Base-by-base conservation (phyloP, 2,888 invertebrate species). In the Mythimna vitellina region DNA sequence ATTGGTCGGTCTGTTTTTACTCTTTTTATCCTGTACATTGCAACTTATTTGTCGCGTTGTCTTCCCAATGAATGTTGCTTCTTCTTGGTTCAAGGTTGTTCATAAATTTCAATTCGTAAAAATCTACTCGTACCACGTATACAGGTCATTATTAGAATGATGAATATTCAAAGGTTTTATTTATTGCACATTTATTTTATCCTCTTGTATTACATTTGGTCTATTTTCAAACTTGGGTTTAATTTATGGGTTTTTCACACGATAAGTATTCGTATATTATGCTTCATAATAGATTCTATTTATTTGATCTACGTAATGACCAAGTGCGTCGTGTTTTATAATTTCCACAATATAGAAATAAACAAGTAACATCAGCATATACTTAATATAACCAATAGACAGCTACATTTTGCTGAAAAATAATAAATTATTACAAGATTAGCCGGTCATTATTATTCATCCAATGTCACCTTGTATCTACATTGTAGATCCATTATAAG, bases 381-480 rank as follows among this genome's bases (percentile, higher is more conserved):
- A 69, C 68, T 69, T 56, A 78, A 80, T 75, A 61, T 35, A 56
- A 25, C n/a, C 32, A 42, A 32, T 20, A 3, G 25, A 66, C 46
- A 66, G 63, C 32, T 70, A 70, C 73, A 65, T 61, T 83, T 76
- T 65, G 35, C 35, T n/a, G 22, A 65, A 49, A 54, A 64, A 69
- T 67, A 64, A 75, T 65, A 79, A 70, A 74, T 71, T 63, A 65
- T 56, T 60, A 66, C 54, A 57, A 67, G 49, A 78, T 70, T 63
- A 69, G 42, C 61, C 65, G 61, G 51, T 29, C 53, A 75, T 72
- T 81, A 78, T 62, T 63, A 79, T 76, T 76, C 61, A 66, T 64
- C 53, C n/a, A 73, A 65, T 73, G 84, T 81, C 79, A 70, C 60
- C 51, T 58, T 51, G 29, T 69, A 57, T 76, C 65, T 57, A 57